Evolutionary conservation across 1,140 invertebrate genomes (phyloP).

Genomic region (Brachionus calyciflorus): DNA sequence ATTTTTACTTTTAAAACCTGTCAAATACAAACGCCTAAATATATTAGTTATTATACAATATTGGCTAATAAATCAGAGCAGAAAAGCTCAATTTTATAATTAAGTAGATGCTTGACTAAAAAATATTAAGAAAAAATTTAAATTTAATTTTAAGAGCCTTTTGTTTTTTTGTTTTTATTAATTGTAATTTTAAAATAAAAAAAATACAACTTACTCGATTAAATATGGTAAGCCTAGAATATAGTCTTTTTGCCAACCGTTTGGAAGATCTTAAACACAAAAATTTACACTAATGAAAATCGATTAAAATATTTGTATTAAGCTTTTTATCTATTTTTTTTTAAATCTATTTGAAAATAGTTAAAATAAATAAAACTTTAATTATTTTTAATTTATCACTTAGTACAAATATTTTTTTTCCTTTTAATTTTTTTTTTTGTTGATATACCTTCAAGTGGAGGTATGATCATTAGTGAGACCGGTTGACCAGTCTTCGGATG

Average conservation of each 20-base stretch:
- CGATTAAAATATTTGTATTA: not conserved
- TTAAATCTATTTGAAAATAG: constrained; percentile 32
- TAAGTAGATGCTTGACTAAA: too few relatives aligned
- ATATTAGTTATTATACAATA: too few relatives aligned
- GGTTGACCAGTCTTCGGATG: constrained; percentile 53
- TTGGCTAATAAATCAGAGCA: too few relatives aligned
- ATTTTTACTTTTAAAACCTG: too few relatives aligned
- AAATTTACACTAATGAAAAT: not conserved
- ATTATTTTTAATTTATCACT: not conserved
- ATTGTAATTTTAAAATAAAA: not conserved
- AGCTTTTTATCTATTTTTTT: too few relatives aligned
- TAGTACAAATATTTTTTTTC: constrained; percentile 7
- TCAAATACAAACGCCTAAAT: too few relatives aligned
- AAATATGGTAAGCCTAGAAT: constrained; percentile 31
- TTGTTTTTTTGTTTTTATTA: not conserved
- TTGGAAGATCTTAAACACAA: constrained; percentile 38
- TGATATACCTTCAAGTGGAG: constrained; percentile 37
- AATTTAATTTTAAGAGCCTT: too few relatives aligned
- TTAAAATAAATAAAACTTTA: constrained; percentile 9
- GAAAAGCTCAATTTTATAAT: too few relatives aligned
- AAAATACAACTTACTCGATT: constrained; percentile 35
- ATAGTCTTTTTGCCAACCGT: constrained; percentile 46
- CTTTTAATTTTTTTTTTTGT: not conserved
- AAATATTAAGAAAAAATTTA: too few relatives aligned
- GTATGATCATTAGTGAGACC: constrained; percentile 47